phyloP scores from a whole-genome alignment of 2,888 invertebrate genomes.

The Bembecia ichneumoniformis region DNA sequence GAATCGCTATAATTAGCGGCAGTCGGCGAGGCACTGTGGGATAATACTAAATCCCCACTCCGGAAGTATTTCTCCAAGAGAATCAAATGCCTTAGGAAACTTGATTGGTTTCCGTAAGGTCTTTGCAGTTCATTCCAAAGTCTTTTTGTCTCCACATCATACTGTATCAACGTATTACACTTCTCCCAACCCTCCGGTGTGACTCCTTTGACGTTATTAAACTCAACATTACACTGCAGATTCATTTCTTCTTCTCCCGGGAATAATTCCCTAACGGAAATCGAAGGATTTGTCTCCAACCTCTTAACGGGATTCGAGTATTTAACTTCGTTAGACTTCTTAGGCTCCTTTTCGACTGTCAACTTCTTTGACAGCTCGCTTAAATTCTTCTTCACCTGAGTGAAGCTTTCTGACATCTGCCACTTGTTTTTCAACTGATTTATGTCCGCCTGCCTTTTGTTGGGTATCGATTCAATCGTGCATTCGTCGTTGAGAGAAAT shows the following conservation, averaged over 20 bases:
- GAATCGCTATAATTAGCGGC: constrained; percentile 85
- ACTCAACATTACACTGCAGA: constrained; percentile 82
- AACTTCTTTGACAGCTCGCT: constrained; percentile 60
- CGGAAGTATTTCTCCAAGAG: constrained; percentile 87
- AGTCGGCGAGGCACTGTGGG: constrained; percentile 80
- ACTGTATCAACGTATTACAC: constrained; percentile 83
- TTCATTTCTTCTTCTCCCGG: constrained; percentile 89
- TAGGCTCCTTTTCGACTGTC: constrained; percentile 47
- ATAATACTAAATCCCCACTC: constrained; percentile 82
- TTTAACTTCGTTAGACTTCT: constrained; percentile 48
- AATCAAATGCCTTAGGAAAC: constrained; percentile 85
- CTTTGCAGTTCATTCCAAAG: constrained; percentile 87
- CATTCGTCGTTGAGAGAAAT: constrained; percentile 73
- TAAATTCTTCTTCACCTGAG: constrained; percentile 63
- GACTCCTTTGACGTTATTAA: constrained; percentile 77
- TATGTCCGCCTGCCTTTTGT: constrained; percentile 59
- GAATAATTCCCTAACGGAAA: constrained; percentile 84
- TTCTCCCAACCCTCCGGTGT: constrained; percentile 91
- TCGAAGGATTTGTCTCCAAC: constrained; percentile 84
- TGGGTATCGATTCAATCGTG: constrained; percentile 71
- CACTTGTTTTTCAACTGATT: constrained; percentile 65
- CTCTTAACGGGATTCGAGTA: constrained; percentile 76
- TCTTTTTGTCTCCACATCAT: constrained; percentile 84
- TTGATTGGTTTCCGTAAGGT: constrained; percentile 90
- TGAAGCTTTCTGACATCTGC: constrained; percentile 66